Base-by-base conservation (phyloP, 2,797 vertebrate genomes). In the Pseudochromis fuscus region DNA sequence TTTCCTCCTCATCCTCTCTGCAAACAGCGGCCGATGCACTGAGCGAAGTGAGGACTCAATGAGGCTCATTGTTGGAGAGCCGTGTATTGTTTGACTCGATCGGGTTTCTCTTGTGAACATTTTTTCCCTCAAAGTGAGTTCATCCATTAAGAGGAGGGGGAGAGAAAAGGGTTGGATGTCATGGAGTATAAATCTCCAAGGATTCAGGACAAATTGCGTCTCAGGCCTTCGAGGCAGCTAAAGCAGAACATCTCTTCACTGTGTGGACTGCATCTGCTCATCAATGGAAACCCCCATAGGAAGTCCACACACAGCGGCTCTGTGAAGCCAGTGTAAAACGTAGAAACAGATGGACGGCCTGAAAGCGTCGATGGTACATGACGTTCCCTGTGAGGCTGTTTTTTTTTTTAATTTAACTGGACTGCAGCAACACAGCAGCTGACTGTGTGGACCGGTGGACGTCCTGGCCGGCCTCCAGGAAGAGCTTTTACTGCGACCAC, bases 311-410 rank as follows among this genome's bases (percentile, higher is more conserved):
- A 87, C 71, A 74, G 77, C 59, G 52, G 75, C 72, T 77, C 68
- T 73, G 81, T 85, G 64, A 81, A 83, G 62, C 75, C 70, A 49
- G 68, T 70, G 83, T 89, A 89, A 89, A 84, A 56, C 63, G 1
- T 42, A 69, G 80, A 82, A 88, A 79, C 89, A 89, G 92, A 91
- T 90, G 89, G 33, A 53, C 11, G 23, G 38, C 56, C 19, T 70
- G 76, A 80, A 78, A 77, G 74, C n/a, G 25, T 9, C 19, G 48
- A 77, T 65, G 77, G 83, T 59, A 81, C 87, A 85, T 81, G 31
- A 38, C 51, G 42, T 76, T 77, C 72, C 37, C 28, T 35, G 37
- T 16, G 6, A 31, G 61, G 42, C 66, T 51, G 42, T 57, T 60
- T 84, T 65, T n/a, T 42, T 42, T 42, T 19, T n/a, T n/a, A n/a